Evolutionary conservation across 2,113 vertebrate genomes (phyloP), one percentile per base, ranked within the genome.

Genomic region (Pycnonotus jocosus): DNA sequence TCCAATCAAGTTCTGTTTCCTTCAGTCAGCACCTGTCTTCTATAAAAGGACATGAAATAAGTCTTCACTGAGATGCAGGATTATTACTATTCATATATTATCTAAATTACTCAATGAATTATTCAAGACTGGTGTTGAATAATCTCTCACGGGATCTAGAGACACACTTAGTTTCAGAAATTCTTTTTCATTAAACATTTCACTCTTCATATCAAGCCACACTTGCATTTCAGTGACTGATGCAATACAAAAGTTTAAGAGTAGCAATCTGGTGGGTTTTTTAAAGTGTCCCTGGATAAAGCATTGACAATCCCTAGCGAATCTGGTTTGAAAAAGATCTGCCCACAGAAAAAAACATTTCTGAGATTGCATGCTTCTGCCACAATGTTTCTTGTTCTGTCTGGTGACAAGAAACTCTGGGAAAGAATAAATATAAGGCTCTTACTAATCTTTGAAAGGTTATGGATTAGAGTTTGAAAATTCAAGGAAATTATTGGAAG

Each of bases 71-170:
- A 92, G 79, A 93, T 73, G 50, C 50, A 88, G 54, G 40, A 76
- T 88, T 95, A 94, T 93, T 88, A 88, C 76, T 90, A 86, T 81
- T 94, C 90, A 83, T 83, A 73, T 88, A 90, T 88, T 92, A 88
- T 20, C 92, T 86, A 95, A 93, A 94, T 90, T 87, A 66, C 21
- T 38, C 33, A 38, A 86, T 96, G 85, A 93, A 96, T 97, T 90
- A 97, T 95, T 96, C 92, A 94, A 78, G 33, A 38, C 8, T 5
- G 1, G 35, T 70, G 83, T 81, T 94, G 81, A 91, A 87, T 91
- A 91, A 88, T 74, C 76, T 92, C 86, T 80, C 82, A 73, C 0
- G 35, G 76, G 76, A 88, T 94, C 47, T 66, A 54, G 83, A 73
- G 50, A 69, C 68, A 86, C n/a, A 66, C 17, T 88, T 77, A 38